Percentiles rank a stretch among this genome's conserved stretches.
Conservation (phyloP, 2,797 vertebrate genomes). For the Syncerus caffer region DNA sequence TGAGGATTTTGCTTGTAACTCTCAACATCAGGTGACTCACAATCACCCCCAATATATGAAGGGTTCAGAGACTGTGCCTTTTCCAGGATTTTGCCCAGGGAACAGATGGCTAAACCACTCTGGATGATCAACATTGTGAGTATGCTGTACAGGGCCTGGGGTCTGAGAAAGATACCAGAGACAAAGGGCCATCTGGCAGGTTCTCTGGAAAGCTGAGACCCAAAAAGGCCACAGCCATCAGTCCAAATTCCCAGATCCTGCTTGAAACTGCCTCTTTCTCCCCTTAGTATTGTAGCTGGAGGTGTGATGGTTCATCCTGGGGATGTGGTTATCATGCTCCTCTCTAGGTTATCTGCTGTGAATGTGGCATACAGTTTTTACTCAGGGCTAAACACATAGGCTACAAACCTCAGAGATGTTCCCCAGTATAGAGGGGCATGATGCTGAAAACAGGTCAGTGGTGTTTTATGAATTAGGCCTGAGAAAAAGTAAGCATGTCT, state of each 20-base stretch:
- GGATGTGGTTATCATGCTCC: background rate
- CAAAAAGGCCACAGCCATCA: background rate
- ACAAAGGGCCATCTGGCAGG: background rate
- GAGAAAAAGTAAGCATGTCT: slow-evolving; percentile 49
- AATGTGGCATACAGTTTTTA: background rate
- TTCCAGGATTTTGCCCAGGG: background rate
- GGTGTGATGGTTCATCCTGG: background rate
- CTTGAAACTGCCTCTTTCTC: background rate
- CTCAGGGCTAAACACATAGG: background rate
- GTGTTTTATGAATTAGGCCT: slow-evolving; percentile 59
- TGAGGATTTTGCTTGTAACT: background rate
- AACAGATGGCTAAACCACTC: background rate
- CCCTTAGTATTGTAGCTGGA: background rate
- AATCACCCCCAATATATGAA: accelerated
- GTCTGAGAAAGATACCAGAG: background rate
- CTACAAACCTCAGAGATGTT: background rate
- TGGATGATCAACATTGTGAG: background rate
- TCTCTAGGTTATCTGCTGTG: background rate
- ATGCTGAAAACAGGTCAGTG: slow-evolving; percentile 46
- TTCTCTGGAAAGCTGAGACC: background rate
- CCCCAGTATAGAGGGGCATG: background rate
- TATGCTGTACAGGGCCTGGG: background rate
- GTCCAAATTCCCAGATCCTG: background rate
- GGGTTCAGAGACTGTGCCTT: background rate
- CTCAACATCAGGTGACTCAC: background rate